Base-by-base conservation (phyloP, 2,888 invertebrate genomes). In the Cancer borealis region DNA sequence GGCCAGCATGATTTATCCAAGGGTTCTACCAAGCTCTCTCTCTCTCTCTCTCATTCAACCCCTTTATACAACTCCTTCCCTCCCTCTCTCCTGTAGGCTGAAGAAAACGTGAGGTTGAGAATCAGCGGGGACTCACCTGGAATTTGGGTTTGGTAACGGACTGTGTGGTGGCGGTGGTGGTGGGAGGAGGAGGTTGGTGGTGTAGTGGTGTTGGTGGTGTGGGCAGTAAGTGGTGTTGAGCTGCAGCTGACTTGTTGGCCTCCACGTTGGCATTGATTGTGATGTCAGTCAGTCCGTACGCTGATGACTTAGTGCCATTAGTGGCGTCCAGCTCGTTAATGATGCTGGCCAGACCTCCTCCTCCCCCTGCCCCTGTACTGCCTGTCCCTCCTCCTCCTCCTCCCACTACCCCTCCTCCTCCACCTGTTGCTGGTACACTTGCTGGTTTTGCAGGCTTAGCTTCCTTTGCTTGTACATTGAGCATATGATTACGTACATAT, bases 401-500 rank as follows among this genome's bases (percentile, higher is more conserved):
- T 54, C 90, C 90, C 47, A 49, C 90, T 54, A 12, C 90, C 30
- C 54, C 88, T 49, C 66, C 93, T 91, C 49, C 73, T 47, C 47
- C 66, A 46, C 60, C 46, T 79, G 66, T 60, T 73, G 39, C 49
- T 45, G 92, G 73, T n/a, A 92, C 84, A 66, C 87, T 93, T 39
- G 91, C 45, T 46, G 93, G 84, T 88, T 93, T 93, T 84, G 90
- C 79, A 21, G 91, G 84, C 26, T 93, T 95, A 73, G 30, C 26
- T 91, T 94, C 92, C 89, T 94, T 93, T 17, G 95, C 92, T 94
- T 95, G 93, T n/a, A 95, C 84, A 92, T 92, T 93, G 60, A 94
- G 73, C 60, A 73, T 54, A 93, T 95, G 95, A 93, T 92, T 93
- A 60, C 92, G 92, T 84, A 93, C 88, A 73, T 46, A 87, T 87